These are phyloP conservation scores for Silurus glanis DNA, from an alignment of 2,113 vertebrate genomes.

Conservation along the genomic window DNA sequence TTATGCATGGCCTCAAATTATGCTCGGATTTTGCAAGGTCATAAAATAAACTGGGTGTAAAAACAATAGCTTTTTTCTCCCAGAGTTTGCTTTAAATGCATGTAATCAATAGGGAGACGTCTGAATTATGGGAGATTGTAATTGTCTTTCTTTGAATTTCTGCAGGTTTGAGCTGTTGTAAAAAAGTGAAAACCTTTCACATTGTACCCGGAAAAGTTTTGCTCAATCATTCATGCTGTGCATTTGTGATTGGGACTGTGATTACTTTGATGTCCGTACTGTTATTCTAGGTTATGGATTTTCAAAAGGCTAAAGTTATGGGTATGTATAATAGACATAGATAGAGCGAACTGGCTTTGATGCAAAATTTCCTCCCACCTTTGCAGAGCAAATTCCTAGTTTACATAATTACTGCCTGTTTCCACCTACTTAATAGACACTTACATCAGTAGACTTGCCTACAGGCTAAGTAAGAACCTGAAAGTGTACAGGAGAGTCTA, in stretches of 20 bases:
- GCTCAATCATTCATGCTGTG: background rate
- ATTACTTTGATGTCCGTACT: background rate
- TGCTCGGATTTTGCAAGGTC: background rate
- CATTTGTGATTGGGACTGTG: background rate
- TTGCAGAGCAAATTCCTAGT: constrained; percentile 5
- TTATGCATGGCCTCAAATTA: background rate
- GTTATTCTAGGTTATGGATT: background rate
- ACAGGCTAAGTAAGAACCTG: constrained; percentile 11
- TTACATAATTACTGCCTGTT: constrained; percentile 27
- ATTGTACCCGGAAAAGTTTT: background rate
- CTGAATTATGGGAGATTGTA: background rate
- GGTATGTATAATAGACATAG: background rate
- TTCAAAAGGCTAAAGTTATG: background rate
- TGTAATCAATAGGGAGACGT: no score
- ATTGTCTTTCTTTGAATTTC: background rate
- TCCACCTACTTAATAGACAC: constrained; percentile 25
- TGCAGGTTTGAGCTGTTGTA: background rate
- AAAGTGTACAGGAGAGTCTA: constrained; percentile 24
- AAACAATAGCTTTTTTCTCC: background rate
- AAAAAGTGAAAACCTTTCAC: background rate
- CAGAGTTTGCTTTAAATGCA: background rate
- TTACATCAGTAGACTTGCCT: constrained; percentile 28
- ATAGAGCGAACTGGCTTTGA: background rate
- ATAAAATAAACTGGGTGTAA: background rate
- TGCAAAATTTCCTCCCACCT: constrained; percentile 7